Conservation (phyloP, 2,797 vertebrate genomes). For the Chanos chanos region DNA sequence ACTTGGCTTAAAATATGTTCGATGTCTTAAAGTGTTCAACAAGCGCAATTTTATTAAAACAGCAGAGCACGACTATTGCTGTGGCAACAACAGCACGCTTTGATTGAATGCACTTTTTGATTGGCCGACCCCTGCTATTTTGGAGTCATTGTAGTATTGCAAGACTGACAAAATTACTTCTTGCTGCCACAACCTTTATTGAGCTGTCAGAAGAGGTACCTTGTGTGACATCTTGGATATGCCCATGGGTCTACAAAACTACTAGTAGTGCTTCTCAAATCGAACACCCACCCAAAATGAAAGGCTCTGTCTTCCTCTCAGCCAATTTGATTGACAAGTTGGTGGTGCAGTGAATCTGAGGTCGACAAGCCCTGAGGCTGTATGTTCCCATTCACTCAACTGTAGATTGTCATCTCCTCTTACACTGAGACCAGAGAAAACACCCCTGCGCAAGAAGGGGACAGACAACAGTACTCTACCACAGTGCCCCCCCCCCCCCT, state of each 20-base stretch:
- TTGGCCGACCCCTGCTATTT: no score
- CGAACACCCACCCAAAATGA: neutral
- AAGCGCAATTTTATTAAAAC: no score
- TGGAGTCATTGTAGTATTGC: no score
- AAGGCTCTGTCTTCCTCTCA: neutral
- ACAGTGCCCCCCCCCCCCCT: neutral
- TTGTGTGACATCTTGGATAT: no score
- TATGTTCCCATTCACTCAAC: neutral
- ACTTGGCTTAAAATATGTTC: no score
- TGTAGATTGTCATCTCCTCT: neutral
- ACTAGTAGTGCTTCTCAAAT: neutral
- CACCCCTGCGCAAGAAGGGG: neutral
- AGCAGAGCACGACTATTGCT: no score
- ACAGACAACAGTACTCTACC: slow-evolving; percentile 8
- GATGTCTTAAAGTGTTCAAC: no score
- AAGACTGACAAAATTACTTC: no score
- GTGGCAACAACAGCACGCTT: no score
- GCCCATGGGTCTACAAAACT: neutral
- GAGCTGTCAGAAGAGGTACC: no score
- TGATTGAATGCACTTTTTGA: no score
- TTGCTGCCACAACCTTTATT: no score
- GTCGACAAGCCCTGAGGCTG: slow-evolving; percentile 16
- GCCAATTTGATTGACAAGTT: slow-evolving; percentile 17
- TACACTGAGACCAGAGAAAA: slow-evolving; percentile 1
- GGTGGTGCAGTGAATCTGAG: slow-evolving; percentile 20